These are phyloP conservation scores for Idaea straminata DNA, from an alignment of 2,888 invertebrate genomes.

Conservation along the genomic window DNA sequence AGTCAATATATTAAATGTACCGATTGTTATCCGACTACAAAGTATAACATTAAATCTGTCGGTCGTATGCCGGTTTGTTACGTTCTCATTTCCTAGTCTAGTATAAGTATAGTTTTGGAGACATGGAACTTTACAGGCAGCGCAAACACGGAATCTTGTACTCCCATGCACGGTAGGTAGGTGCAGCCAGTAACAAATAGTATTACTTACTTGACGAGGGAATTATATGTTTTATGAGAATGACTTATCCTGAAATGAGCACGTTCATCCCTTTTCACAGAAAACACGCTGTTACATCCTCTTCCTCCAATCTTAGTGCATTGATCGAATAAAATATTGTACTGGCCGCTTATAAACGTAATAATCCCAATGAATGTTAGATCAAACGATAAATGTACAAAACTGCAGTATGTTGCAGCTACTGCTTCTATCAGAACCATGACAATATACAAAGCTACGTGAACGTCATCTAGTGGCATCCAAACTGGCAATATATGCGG, in stretches of 20 bases:
- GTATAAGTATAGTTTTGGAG: too few relatives aligned
- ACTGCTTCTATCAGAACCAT: constrained; percentile 45
- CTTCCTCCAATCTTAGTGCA: constrained; percentile 52
- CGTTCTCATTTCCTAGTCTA: too few relatives aligned
- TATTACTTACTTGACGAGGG: constrained; percentile 47
- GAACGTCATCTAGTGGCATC: constrained; percentile 44
- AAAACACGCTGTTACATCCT: constrained; percentile 34
- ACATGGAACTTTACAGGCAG: too few relatives aligned
- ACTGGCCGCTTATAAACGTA: constrained; percentile 61
- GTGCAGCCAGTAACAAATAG: too few relatives aligned
- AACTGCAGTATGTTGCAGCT: constrained; percentile 50
- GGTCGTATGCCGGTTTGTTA: too few relatives aligned
- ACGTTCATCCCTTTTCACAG: constrained; percentile 40
- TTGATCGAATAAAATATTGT: constrained; percentile 42
- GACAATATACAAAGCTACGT: constrained; percentile 40
- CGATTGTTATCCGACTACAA: too few relatives aligned
- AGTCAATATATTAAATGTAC: too few relatives aligned
- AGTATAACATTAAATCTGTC: too few relatives aligned
- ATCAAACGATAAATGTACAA: constrained; percentile 57
- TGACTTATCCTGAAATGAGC: constrained; percentile 51
- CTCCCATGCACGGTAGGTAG: too few relatives aligned
- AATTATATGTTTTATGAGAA: constrained; percentile 47
- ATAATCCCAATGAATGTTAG: constrained; percentile 52
- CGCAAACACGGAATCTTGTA: too few relatives aligned
- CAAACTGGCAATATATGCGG: constrained; percentile 62